Percentiles rank a stretch among this genome's conserved stretches.
phyloP scores from a whole-genome alignment of 2,888 invertebrate species.

The Holacanthella duospinosa region DNA sequence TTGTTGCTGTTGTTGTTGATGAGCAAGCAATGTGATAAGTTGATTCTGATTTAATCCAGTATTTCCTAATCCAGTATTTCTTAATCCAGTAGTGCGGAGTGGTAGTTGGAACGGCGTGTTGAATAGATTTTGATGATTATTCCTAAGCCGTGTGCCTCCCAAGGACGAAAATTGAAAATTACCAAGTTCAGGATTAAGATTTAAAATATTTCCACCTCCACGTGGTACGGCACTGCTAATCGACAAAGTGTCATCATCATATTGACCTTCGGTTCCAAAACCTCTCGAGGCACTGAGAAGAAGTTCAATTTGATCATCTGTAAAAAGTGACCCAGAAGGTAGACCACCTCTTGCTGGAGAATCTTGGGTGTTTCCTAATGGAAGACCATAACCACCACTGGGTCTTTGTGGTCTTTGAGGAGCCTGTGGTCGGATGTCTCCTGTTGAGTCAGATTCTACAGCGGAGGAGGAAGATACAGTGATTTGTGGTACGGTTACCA shows the following conservation, averaged over 20 bases:
- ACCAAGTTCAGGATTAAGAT: background rate
- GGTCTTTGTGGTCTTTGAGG: background rate
- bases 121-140: background rate
- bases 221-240: background rate
- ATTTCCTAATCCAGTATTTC: background rate
- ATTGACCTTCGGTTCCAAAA: background rate
- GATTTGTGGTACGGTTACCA: conserved; percentile 22
- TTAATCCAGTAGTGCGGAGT: background rate
- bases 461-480: conserved; percentile 6
- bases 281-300: conserved; percentile 1
- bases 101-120: background rate
- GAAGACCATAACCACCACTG: background rate
- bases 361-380: background rate
- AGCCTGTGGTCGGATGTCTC: background rate
- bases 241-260: conserved; percentile 4
- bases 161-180: background rate
- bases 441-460: conserved; percentile 4
- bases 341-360: background rate
- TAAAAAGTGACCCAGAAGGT: background rate
- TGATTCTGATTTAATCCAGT: background rate
- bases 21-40: background rate
- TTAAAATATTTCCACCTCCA: background rate
- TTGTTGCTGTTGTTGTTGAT: background rate
- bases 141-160: background rate
- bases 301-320: conserved; percentile 8